Percentiles rank a stretch among this genome's conserved stretches.
These are phyloP conservation scores for Anisognathus igniventris DNA, from an alignment of 2,797 vertebrate species.

Conservation along the genomic window DNA sequence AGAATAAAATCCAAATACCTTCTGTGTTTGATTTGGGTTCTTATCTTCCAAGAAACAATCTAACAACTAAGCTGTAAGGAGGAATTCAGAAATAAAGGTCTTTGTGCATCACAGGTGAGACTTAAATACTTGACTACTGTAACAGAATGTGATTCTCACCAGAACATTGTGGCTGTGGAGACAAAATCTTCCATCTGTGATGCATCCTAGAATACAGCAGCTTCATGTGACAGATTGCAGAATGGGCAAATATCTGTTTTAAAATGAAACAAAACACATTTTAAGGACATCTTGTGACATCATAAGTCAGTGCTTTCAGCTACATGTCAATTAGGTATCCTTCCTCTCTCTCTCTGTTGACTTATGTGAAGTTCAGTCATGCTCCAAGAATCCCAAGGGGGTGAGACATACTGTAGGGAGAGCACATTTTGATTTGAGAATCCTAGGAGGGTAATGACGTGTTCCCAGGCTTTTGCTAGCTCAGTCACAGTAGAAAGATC, in stretches of 20 bases:
- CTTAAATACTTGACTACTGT: neutral
- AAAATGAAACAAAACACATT: neutral
- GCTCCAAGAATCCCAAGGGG: rapidly evolving
- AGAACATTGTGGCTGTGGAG: neutral
- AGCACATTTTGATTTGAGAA: neutral
- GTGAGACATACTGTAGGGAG: neutral
- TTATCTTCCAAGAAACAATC: neutral
- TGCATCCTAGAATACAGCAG: neutral
- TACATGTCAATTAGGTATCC: neutral
- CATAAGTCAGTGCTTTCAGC: neutral
- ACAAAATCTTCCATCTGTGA: neutral
- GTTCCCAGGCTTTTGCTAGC: neutral
- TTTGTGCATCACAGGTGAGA: neutral
- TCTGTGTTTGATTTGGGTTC: neutral
- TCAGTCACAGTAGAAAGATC: neutral
- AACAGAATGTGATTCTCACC: neutral
- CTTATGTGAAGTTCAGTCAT: neutral
- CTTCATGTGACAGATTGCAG: neutral
- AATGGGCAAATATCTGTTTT: neutral
- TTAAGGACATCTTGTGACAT: neutral
- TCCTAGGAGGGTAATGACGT: neutral
- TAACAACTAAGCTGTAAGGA: neutral
- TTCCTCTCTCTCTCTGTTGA: neutral
- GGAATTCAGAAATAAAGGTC: neutral
- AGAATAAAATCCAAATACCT: neutral